Evolutionary conservation across 2,797 vertebrate genomes (phyloP), one percentile per base, ranked within the genome.

Genomic region (Myoxocephalus aenaeus): DNA sequence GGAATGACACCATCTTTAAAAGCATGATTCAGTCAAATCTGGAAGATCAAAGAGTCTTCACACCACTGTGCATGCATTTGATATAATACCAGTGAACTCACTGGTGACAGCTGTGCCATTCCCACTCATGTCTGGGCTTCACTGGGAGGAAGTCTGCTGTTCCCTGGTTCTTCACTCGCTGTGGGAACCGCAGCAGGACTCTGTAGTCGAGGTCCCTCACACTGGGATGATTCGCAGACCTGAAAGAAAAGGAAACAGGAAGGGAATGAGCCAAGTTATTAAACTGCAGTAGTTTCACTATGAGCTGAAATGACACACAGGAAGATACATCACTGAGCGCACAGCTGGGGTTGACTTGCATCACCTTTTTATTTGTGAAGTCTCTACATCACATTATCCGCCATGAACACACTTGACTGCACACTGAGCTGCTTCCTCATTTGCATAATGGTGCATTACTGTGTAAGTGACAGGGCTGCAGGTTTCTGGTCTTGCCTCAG

Each of bases 51-150:
- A 36, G 51, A 1, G 22, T 18, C 48, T 9, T 10, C 48, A 51
- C 50, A 51, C n/a, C n/a, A 51, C 50, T 51, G 46, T 8, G 46
- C 48, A 51, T 22, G 50, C 5, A 54, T 27, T 48, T 48, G 10
- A 48, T 25, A 7, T 18, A 29, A 62, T 1, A 54, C 36, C 17
- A 25, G 1, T 51, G 22, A 69, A 92, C 95, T 94, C 69, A 96
- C 96, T 95, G 95, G 75, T 97, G 96, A 73, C 96, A 97, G 89
- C 94, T 96, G 89, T 97, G 96, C 96, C 96, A 97, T 82, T 97
- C 96, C 96, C 96, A 97, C 62, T 95, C 90, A n/a, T 96, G 95
- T 42, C 92, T 91, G 34, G 96, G 96, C 82, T 93, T 96, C 80
- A 93, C 73, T 0, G 96, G 96, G 36, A 96, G 95, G 83, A 97